Conservation (phyloP, 2,113 vertebrate species). For the Gila orcuttii region DNA sequence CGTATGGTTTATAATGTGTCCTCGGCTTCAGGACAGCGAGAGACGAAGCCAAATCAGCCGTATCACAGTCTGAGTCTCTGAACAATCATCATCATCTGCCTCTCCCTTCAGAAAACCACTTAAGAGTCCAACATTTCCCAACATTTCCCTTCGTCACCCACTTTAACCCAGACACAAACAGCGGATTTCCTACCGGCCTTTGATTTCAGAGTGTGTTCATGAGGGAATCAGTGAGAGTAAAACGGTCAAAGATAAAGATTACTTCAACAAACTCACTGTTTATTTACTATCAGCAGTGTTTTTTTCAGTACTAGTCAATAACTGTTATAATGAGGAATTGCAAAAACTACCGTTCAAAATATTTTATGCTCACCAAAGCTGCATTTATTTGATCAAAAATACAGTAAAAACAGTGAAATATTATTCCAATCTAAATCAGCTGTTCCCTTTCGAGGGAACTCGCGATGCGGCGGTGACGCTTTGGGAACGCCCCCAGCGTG, state of each 20-base stretch:
- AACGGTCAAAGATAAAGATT: background rate
- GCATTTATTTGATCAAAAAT: background rate
- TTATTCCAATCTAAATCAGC: background rate
- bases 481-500: too few relatives aligned
- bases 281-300: background rate
- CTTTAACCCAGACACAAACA: conserved; percentile 38
- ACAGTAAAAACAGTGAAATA: background rate
- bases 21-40: conserved; percentile 31
- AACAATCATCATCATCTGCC: conserved; percentile 16
- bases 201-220: background rate
- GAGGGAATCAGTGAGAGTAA: background rate
- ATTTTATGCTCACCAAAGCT: too few relatives aligned
- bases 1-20: background rate
- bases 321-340: background rate
- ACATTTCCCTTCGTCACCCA: conserved; percentile 37
- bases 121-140: conserved; percentile 19
- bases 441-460: too few relatives aligned
- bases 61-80: background rate
- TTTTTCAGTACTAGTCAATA: background rate
- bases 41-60: background rate
- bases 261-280: background rate
- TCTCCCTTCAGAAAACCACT: conserved; percentile 28
- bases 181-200: conserved; percentile 9
- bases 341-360: background rate
- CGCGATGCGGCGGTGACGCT: too few relatives aligned